phyloP scores from a whole-genome alignment of 2,888 invertebrate genomes.

The Acanthococcus lagerstroemiae region DNA sequence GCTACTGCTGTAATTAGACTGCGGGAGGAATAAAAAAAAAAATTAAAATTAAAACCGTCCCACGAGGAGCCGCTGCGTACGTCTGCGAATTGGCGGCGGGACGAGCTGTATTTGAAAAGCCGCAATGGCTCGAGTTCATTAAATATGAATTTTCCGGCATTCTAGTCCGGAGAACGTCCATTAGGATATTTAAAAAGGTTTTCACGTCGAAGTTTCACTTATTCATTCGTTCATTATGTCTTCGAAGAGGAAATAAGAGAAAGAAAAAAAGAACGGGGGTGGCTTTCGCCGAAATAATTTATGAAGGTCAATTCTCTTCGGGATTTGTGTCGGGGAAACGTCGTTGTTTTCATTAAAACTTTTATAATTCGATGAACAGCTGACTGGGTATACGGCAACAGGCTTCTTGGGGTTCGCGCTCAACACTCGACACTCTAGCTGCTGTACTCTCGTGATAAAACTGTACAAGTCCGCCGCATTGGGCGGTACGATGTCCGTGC shows the following conservation, averaged over 20 bases:
- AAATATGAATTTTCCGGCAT: neutral
- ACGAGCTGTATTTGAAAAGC: neutral
- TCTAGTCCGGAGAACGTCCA: slow-evolving; percentile 7
- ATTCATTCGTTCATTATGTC: slow-evolving; percentile 22
- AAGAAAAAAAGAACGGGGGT: slow-evolving; percentile 5
- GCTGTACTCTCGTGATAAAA: neutral
- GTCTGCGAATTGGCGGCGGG: neutral
- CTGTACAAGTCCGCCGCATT: no score
- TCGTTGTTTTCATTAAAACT: slow-evolving; percentile 27
- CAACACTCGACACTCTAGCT: no score
- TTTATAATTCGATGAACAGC: slow-evolving; percentile 25
- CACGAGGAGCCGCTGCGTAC: neutral
- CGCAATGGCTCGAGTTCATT: neutral
- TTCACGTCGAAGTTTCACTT: slow-evolving; percentile 20
- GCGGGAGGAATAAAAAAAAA: neutral
- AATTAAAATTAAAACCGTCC: neutral
- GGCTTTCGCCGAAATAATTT: slow-evolving; percentile 24
- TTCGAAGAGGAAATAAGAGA: neutral
- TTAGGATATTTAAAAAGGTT: slow-evolving; percentile 16
- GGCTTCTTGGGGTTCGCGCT: slow-evolving; percentile 14
- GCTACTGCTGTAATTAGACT: slow-evolving; percentile 13
- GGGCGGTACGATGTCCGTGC: no score
- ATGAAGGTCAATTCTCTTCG: slow-evolving; percentile 28
- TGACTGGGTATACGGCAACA: slow-evolving; percentile 25
- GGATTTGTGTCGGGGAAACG: slow-evolving; percentile 15